Conservation (phyloP, 2,888 invertebrate genomes). For the Tinea semifulvella region DNA sequence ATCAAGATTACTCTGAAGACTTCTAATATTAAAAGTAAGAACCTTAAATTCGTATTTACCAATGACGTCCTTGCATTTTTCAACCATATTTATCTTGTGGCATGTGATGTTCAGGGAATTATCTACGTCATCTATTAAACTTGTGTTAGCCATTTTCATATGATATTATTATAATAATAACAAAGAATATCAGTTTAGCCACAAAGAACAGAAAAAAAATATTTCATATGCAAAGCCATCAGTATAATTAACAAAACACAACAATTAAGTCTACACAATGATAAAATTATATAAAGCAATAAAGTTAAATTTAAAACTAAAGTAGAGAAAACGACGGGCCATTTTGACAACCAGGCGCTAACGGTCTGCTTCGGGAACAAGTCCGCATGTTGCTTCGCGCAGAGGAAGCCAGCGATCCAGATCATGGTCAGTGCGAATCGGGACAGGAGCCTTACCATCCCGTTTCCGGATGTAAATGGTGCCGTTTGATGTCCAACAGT, state of each 20-base stretch:
- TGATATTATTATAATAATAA: background rate
- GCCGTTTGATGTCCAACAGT: conserved; percentile 12
- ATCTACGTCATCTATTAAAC: background rate
- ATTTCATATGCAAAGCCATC: background rate
- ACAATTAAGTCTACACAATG: background rate
- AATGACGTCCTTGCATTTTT: background rate
- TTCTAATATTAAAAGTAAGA: background rate
- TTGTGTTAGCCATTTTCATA: background rate
- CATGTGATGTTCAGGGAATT: background rate
- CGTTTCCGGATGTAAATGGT: too few species aligned
- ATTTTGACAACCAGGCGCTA: too few species aligned
- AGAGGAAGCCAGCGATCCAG: too few species aligned
- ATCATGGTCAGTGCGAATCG: too few species aligned
- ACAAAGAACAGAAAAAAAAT: background rate
- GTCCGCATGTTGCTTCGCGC: too few species aligned
- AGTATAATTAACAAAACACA: too few species aligned
- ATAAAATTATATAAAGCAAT: background rate
- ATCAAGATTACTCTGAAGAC: background rate
- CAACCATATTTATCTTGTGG: background rate
- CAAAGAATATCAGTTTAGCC: background rate
- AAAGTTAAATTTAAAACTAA: background rate
- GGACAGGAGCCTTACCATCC: background rate
- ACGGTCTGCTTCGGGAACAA: too few species aligned
- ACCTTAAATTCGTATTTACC: background rate
- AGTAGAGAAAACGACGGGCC: too few species aligned